Base-by-base conservation (phyloP, 35 echinoderm and acorn worm genomes). In the Acanthaster planci region DNA sequence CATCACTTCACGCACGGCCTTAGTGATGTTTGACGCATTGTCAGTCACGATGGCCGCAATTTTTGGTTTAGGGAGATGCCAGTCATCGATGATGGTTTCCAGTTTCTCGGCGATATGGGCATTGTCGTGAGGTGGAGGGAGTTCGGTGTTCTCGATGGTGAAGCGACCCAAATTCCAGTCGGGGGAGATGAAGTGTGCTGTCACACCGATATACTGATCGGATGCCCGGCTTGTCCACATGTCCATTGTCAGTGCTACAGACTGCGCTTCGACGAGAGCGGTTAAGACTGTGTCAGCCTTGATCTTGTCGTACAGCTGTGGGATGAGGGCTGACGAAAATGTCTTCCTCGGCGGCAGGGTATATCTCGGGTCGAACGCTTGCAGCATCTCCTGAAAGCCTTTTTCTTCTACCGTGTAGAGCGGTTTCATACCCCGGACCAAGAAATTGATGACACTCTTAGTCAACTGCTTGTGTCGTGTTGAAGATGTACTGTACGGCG, bases 281-380 rank as follows among this genome's bases (percentile, higher is more conserved):
- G 53, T 34, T 7, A 52, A 32, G 16, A 18, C 0, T 2, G 53
- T 82, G 0, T 82, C 47, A 0, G 8, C 2, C 29, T 52, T 16
- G 15, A 82, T 5, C 34, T 53, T 82, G 17, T 82, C 80, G 34
- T 82, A 82, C 80, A 82, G n/a, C 52, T 82, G 40, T 82, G 40
- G 80, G 16, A 82, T 82, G 38, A 82, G 15, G 8, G 56, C 26
- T 7, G 51, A 52, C 21, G 80, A 82, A 82, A 82, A 82, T 19
- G 80, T 82, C 80, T 82, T 82, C 80, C 80, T 42, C 10, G 80
- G 56, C 38, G 80, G 80, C 44, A 82, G 80, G 9, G 40, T 82
- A 30, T 82, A 82, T 8, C 18, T 16, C 10, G 6, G 38, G 26
- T 82, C 80, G 32, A 82, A 82, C 18, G 19, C 16, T 1, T 54